Evolutionary conservation across 2,888 invertebrate genomes (phyloP).

Genomic region (Exephanes ischioxanthus): DNA sequence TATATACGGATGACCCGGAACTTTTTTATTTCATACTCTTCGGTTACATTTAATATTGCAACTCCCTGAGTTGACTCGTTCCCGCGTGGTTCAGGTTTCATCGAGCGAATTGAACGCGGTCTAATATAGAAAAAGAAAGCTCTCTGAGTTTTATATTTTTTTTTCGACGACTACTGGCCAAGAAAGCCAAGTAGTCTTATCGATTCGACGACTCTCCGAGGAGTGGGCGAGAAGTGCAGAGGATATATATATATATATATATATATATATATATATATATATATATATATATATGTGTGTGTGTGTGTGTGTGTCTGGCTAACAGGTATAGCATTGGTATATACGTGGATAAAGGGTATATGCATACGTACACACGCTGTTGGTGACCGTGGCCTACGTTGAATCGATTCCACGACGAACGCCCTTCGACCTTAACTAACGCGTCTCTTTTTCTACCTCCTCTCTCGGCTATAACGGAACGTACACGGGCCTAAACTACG

Average conservation of each 20-base stretch:
- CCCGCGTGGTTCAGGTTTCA: background rate
- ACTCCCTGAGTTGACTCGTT: background rate
- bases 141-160: background rate
- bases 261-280: background rate
- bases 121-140: background rate
- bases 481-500: conserved; percentile 29
- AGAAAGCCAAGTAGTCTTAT: conserved; percentile 42
- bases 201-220: conserved; percentile 33
- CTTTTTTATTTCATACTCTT: background rate
- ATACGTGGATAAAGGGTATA: conserved; percentile 3
- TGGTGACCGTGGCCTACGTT: conserved; percentile 70
- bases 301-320: background rate
- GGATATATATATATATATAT: background rate
- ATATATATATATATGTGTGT: background rate
- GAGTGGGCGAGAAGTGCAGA: conserved; percentile 37
- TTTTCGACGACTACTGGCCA: conserved; percentile 29
- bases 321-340: conserved; percentile 39
- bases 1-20: background rate
- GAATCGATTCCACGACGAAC: conserved; percentile 74
- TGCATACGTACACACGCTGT: conserved; percentile 30
- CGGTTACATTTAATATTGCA: background rate
- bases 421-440: conserved; percentile 74
- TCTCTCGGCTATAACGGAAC: conserved; percentile 25
- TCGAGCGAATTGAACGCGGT: background rate
- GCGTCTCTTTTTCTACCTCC: conserved; percentile 58